These are phyloP conservation scores for Nestor notabilis DNA, from an alignment of 2,113 vertebrate species.

Conservation along the genomic window DNA sequence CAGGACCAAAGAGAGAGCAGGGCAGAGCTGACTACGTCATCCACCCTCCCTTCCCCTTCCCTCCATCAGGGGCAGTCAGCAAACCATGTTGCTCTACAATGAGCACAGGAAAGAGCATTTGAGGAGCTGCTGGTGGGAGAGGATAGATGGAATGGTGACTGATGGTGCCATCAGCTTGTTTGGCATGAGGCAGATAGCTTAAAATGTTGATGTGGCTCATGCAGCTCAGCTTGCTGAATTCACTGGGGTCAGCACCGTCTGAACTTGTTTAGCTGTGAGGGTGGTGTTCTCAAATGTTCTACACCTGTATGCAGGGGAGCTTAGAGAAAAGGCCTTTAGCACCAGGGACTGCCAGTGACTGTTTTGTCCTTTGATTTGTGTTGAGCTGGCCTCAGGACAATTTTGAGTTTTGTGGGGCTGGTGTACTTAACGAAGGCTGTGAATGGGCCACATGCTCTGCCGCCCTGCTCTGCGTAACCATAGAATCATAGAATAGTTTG, in stretches of 20 bases:
- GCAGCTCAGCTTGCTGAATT: background rate
- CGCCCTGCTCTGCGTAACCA: background rate
- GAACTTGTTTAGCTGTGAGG: background rate
- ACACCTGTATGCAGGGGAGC: background rate
- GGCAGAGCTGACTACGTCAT: background rate
- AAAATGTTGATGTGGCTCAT: background rate
- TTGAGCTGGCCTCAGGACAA: background rate
- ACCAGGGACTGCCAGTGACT: background rate
- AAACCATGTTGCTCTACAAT: background rate
- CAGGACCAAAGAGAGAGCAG: background rate
- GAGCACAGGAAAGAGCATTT: background rate
- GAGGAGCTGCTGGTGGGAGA: background rate
- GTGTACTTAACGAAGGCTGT: background rate
- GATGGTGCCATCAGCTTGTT: background rate
- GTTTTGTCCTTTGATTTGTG: background rate
- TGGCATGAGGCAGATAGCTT: background rate
- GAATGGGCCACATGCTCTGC: background rate
- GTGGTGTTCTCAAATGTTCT: background rate
- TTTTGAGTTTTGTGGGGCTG: background rate
- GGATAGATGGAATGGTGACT: background rate
- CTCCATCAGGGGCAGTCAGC: background rate
- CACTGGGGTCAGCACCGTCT: background rate
- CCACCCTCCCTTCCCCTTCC: background rate
- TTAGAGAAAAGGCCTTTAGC: background rate
- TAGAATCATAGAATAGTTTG: background rate